These are phyloP conservation scores for Alethe castanea DNA, from an alignment of 2,113 vertebrate species.

Conservation along the genomic window DNA sequence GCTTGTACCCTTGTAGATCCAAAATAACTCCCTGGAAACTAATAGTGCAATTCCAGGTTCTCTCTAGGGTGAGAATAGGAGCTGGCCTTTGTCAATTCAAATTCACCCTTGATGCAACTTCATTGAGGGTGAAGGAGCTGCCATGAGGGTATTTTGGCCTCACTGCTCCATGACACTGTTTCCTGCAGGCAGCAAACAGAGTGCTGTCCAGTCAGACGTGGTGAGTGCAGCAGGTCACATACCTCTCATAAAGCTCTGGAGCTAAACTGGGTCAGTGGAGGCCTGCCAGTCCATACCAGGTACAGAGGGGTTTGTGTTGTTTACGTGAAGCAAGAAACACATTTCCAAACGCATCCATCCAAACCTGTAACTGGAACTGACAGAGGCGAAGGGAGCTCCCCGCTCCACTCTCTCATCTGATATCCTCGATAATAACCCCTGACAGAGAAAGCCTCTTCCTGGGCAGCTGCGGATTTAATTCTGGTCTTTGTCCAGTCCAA, in stretches of 20 bases:
- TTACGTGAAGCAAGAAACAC: not conserved
- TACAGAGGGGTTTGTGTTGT: not conserved
- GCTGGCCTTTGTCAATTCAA: not conserved
- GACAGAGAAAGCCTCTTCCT: not conserved
- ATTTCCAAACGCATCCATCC: not conserved
- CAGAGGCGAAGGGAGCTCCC: not conserved
- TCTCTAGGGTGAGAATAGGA: not conserved
- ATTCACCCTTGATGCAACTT: not conserved
- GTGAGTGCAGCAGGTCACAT: not conserved
- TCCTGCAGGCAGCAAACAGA: not conserved
- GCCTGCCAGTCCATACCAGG: not conserved
- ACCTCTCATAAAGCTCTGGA: not conserved
- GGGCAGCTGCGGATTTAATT: conserved; percentile 14
- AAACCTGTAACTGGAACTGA: conserved; percentile 28
- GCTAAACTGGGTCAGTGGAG: not conserved
- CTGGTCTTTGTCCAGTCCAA: conserved; percentile 8
- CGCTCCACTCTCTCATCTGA: not conserved
- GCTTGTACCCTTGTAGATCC: not conserved
- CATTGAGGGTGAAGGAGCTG: not conserved
- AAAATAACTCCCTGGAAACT: not conserved
- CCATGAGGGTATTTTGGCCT: not conserved
- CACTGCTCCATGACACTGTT: not conserved
- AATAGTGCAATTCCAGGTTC: not conserved
- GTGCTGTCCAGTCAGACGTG: not conserved
- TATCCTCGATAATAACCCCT: not conserved